Evolutionary conservation across 2,797 vertebrate genomes (phyloP).

Genomic region (Epinephelus malabaricus): DNA sequence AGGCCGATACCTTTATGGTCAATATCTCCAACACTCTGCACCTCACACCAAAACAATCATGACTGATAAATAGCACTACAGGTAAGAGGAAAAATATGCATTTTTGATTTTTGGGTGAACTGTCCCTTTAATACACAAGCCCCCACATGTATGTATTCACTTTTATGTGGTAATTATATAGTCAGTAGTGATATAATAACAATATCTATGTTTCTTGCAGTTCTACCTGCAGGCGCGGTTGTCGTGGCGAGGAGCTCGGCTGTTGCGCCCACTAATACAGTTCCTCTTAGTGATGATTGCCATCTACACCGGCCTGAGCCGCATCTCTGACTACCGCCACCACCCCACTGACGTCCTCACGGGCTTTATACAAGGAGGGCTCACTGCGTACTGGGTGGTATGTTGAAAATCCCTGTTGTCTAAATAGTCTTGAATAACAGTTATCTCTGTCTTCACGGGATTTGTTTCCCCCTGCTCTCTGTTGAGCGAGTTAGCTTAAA

Average conservation of each 20-base stretch:
- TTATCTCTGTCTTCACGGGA: slow-evolving; percentile 45
- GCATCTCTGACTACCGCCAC: slow-evolving; percentile 88
- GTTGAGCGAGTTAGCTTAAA: slow-evolving; percentile 47
- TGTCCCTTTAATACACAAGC: slow-evolving; percentile 13
- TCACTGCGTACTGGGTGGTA: slow-evolving; percentile 91
- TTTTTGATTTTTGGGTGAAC: too few species aligned
- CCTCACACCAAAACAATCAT: too few species aligned
- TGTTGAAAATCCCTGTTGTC: slow-evolving; percentile 53
- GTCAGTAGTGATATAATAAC: background rate
- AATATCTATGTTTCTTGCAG: slow-evolving; percentile 65
- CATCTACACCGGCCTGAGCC: slow-evolving; percentile 87
- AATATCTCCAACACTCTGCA: too few species aligned
- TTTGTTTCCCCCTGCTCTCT: slow-evolving; percentile 49
- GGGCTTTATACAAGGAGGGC: slow-evolving; percentile 87
- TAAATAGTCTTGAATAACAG: slow-evolving; percentile 39
- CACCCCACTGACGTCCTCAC: slow-evolving; percentile 86
- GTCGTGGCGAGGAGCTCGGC: slow-evolving; percentile 86
- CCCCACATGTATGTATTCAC: slow-evolving; percentile 20
- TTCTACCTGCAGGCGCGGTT: slow-evolving; percentile 89
- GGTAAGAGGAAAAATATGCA: too few species aligned
- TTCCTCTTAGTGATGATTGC: slow-evolving; percentile 88
- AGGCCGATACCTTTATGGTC: too few species aligned
- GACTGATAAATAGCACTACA: too few species aligned
- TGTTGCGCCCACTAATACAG: slow-evolving; percentile 86
- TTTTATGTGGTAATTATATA: background rate